Base-by-base conservation (phyloP, 2,888 invertebrate species). In the Busseola fusca region DNA sequence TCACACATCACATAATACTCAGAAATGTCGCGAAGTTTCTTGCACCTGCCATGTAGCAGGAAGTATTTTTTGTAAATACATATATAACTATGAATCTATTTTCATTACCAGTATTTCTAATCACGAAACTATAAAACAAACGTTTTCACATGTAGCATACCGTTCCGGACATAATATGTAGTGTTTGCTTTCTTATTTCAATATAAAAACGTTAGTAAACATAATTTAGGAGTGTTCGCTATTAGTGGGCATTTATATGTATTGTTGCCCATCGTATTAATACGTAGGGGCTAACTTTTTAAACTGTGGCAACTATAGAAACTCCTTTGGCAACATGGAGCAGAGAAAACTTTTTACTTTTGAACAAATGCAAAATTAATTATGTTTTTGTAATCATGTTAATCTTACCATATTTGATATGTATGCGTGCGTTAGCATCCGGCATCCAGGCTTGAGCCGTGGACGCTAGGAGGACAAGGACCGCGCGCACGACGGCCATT, bases 381-480 rank as follows among this genome's bases (percentile, higher is more conserved):
- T 30, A 65, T 34, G 25, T 25, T n/a, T 1, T 72, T 50, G n/a
- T 37, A 37, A 72, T 34, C 21, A 45, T 4, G 14, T 64, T 58
- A 6, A 16, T 64, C 64, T 74, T 67, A 97, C 97, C 97, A 92
- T 96, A 96, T 94, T 96, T 97, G 88, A 97, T 94, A 92, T 97
- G 96, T 88, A 97, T 95, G 91, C 97, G 96, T 84, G 97, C 97
- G 89, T 96, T 96, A 81, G 97, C 96, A 93, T 97, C 97, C 86
- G 97, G 97, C 92, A 97, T 96, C 97, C 97, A 97, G 87, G 97
- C 97, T 89, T 96, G 96, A 86, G 96, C 96, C 91, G 96, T 95
- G 90, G 94, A 94, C 83, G 94, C 95, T 87, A 96, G 92, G 87
- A 96, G 92, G 86, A 96, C 91, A 86, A 96, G 89, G 89, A 96